Conservation (phyloP, 1,140 invertebrate species). For the Coptotermes formosanus region DNA sequence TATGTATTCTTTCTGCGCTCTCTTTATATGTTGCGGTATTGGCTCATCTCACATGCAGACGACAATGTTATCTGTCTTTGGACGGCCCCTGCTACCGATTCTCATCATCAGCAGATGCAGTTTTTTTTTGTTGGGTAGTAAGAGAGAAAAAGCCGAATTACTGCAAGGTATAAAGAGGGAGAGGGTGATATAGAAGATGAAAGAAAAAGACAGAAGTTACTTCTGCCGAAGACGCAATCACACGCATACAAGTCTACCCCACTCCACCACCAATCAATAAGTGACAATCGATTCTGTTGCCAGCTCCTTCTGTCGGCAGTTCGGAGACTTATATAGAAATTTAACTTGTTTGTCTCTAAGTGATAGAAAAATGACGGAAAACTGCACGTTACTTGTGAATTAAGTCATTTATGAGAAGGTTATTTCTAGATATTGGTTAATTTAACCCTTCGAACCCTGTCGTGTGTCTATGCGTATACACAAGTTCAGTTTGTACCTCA, state of each 20-base stretch:
- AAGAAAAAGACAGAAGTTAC: neutral
- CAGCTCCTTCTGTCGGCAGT: neutral
- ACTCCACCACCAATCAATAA: neutral
- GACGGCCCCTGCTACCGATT: neutral
- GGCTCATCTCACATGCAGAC: neutral
- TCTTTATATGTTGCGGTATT: neutral
- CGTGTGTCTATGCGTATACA: too few species aligned
- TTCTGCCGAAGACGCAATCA: conserved; percentile 6
- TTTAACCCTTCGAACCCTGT: too few species aligned
- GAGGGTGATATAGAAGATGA: neutral
- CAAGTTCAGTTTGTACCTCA: too few species aligned
- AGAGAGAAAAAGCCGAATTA: neutral
- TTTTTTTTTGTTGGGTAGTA: neutral
- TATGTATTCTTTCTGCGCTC: neutral
- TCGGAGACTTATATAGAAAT: neutral
- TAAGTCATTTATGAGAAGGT: too few species aligned
- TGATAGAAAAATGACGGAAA: too few species aligned
- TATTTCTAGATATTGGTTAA: too few species aligned
- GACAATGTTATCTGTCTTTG: neutral
- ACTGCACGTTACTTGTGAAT: too few species aligned
- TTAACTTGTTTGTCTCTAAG: neutral
- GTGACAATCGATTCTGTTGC: conserved; percentile 5
- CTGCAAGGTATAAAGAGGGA: neutral
- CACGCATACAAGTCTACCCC: neutral
- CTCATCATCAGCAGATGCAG: neutral